Evolutionary conservation across 2,797 vertebrate genomes (phyloP), one percentile per base, ranked within the genome.

Genomic region (Sylvia borin): DNA sequence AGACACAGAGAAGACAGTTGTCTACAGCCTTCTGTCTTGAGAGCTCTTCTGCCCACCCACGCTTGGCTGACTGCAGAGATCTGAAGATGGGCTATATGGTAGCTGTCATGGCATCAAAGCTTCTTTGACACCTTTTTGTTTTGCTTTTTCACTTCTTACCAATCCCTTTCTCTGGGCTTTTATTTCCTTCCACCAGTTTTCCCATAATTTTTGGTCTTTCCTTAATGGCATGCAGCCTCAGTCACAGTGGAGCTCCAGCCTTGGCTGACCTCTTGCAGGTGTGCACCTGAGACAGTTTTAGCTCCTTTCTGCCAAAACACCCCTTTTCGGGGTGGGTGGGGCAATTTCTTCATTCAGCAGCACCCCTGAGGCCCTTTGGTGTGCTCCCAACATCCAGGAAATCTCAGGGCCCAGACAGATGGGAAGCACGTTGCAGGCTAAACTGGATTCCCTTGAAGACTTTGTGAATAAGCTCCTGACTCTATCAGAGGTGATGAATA

Each of bases 91-190:
- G 38, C 87, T 90, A 7, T 65, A 38, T 43, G 57, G 85, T 79
- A 68, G 83, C 88, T 95, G 92, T 93, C 90, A 77, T 20, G 54
- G 75, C 83, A 87, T 90, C 93, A 95, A 87, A 90, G 86, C 90
- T 64, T 71, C 67, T 88, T 47, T 79, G 74, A 61, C 61, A 79
- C 68, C 54, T 86, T 82, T 82, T 54, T 82, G 62, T 58, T 96
- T 93, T 85, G 64, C 31, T 87, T 90, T 92, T 85, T 50, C 54
- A 55, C 47, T 92, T 84, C 51, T 94, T 55, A 90, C 40, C 42
- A 16, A 7, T 88, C 87, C n/a, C 11, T 86, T 85, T 61, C 42
- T 60, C 60, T 19, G 65, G 24, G 9, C 68, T 95, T 92, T 92
- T 79, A 22, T 92, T 84, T 85, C 79, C 55, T 90, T 82, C 36